Evolutionary conservation across 2,113 vertebrate species (phyloP).

Genomic region (Noctilio leporinus): DNA sequence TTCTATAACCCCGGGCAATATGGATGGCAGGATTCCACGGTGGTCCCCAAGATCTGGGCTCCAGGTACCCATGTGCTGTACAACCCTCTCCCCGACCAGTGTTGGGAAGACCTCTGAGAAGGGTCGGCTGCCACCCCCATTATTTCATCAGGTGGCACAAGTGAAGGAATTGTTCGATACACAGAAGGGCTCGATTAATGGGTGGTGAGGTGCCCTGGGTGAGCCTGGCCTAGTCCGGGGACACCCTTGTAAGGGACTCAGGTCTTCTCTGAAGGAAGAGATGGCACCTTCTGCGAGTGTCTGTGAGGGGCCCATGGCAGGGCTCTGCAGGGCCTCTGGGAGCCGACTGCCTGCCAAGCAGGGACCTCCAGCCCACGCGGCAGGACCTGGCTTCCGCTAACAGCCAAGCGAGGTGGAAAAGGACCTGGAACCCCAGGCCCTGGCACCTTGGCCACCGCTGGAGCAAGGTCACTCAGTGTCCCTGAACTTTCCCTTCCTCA

Average conservation of each 20-base stretch:
- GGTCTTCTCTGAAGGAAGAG: neutral
- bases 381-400: neutral
- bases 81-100: neutral
- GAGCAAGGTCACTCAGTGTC: no score
- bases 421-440: no score
- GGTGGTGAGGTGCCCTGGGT: neutral
- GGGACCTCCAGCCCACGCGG: no score
- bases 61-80: rapidly evolving
- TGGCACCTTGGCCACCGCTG: rapidly evolving
- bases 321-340: no score
- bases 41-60: neutral
- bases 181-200: neutral
- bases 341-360: neutral
- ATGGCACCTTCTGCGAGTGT: neutral
- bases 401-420: no score
- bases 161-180: neutral
- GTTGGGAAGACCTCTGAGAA: neutral
- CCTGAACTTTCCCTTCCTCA: neutral
- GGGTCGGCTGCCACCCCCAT: neutral
- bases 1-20: neutral
- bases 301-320: rapidly evolving
- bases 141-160: neutral
- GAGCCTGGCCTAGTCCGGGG: neutral
- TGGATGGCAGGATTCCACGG: neutral
- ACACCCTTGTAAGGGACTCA: neutral